Percentiles rank a stretch among this genome's conserved stretches.
Conservation (phyloP, 1,140 invertebrate genomes). For the Rhizoglyphus robini region DNA sequence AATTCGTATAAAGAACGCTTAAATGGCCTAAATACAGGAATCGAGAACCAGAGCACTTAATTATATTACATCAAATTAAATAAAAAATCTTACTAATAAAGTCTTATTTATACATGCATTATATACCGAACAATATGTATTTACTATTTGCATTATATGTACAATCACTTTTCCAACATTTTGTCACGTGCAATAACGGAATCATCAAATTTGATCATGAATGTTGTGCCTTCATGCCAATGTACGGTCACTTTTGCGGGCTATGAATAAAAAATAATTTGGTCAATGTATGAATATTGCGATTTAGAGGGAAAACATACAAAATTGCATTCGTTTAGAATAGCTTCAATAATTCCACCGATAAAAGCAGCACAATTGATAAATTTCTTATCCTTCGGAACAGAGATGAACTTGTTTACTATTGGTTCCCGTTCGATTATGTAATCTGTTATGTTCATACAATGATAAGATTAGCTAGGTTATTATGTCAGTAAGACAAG, state of each 20-base stretch:
- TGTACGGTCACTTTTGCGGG: conserved; percentile 90
- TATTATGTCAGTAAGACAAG: conserved; percentile 4
- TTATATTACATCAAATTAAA: too few species aligned
- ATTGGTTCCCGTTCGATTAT: conserved; percentile 96
- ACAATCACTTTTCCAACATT: conserved; percentile 48
- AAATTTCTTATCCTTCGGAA: conserved; percentile 86
- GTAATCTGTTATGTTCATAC: conserved; percentile 45
- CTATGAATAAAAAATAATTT: conserved; percentile 46
- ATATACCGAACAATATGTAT: too few species aligned
- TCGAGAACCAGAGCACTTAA: background rate
- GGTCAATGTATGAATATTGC: background rate
- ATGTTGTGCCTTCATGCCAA: conserved; percentile 98
- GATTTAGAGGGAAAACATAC: conserved; percentile 48
- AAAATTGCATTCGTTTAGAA: conserved; percentile 86
- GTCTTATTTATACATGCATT: too few species aligned
- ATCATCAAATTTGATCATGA: conserved; percentile 97
- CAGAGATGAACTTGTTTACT: conserved; percentile 92
- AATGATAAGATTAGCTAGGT: conserved; percentile 5
- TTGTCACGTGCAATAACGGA: conserved; percentile 82
- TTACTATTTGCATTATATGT: background rate
- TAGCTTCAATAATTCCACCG: conserved; percentile 92
- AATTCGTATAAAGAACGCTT: background rate
- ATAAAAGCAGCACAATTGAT: conserved; percentile 96
- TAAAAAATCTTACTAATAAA: too few species aligned
- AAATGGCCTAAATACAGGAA: background rate